These are phyloP conservation scores for Schizopygopsis malacanthus DNA, from an alignment of 2,797 vertebrate genomes.

Conservation along the genomic window DNA sequence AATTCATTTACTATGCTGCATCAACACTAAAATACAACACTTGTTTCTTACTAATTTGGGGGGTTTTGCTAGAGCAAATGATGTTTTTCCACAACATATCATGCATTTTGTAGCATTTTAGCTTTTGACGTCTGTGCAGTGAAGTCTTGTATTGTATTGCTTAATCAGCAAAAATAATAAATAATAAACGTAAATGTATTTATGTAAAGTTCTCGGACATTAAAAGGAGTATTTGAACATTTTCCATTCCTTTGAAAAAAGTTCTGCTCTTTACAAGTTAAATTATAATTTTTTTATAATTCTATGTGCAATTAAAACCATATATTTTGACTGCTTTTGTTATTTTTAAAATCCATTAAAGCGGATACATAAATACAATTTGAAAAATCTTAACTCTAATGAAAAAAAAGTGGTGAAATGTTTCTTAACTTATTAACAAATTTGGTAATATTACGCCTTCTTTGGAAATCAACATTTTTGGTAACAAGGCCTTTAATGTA, in stretches of 20 bases:
- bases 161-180: not conserved
- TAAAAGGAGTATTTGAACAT: not conserved
- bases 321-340: not conserved
- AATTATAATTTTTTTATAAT: not conserved
- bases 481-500: not conserved
- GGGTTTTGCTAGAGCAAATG: not conserved
- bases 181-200: not conserved
- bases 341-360: not conserved
- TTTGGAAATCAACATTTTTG: not conserved
- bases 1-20: not conserved
- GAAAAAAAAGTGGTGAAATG: not conserved
- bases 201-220: not conserved
- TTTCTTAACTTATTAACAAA: not conserved
- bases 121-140: not conserved
- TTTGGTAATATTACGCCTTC: not conserved
- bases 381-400: not conserved
- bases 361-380: not conserved
- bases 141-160: not conserved
- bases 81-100: not conserved
- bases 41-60: not conserved
- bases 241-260: not conserved
- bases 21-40: too few relatives aligned
- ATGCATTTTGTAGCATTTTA: not conserved
- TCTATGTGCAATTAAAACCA: not conserved
- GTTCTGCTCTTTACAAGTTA: not conserved